A percentile compares a stretch with the other conserved stretches of the same genome.
These are phyloP conservation scores for Flabesymbios commensalis DNA, from an alignment of 2,888 invertebrate species.

Conservation along the genomic window DNA sequence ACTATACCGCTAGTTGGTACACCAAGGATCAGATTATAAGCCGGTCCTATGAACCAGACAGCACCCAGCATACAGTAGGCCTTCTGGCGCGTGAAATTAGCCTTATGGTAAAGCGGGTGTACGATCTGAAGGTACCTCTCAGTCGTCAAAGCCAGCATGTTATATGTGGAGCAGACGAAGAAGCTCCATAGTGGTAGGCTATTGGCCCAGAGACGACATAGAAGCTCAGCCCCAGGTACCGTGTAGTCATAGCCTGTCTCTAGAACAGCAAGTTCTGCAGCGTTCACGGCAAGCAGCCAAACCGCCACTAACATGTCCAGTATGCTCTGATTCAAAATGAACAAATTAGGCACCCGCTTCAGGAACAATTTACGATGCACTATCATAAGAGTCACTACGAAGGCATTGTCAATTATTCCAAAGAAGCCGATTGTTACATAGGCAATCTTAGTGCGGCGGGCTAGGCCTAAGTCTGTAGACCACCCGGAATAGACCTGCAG, in stretches of 20 bases:
- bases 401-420: slow-evolving; percentile 25
- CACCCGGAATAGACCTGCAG: too few species aligned
- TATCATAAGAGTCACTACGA: slow-evolving; percentile 23
- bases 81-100: slow-evolving; percentile 13
- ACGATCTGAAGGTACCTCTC: slow-evolving; percentile 26
- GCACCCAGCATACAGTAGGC: background rate
- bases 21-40: slow-evolving; percentile 8
- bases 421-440: slow-evolving; percentile 17
- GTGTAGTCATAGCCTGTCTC: too few species aligned
- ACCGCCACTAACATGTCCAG: slow-evolving; percentile 20
- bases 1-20: slow-evolving; percentile 4
- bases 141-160: slow-evolving; percentile 19
- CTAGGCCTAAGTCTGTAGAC: too few species aligned
- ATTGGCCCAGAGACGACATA: slow-evolving; percentile 25
- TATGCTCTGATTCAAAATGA: slow-evolving; percentile 23
- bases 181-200: slow-evolving; percentile 25
- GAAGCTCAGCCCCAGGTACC: slow-evolving; percentile 3
- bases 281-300: slow-evolving; percentile 13
- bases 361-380: slow-evolving; percentile 5
- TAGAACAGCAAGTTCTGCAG: slow-evolving; percentile 4
- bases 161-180: slow-evolving; percentile 27
- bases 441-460: background rate
- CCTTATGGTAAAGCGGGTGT: slow-evolving; percentile 29
- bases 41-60: slow-evolving; percentile 18
- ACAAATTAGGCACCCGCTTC: slow-evolving; percentile 15